Percentiles rank a stretch among this genome's conserved stretches.
phyloP scores from a whole-genome alignment of 1,140 invertebrate species.

The Zaprionus davidi region DNA sequence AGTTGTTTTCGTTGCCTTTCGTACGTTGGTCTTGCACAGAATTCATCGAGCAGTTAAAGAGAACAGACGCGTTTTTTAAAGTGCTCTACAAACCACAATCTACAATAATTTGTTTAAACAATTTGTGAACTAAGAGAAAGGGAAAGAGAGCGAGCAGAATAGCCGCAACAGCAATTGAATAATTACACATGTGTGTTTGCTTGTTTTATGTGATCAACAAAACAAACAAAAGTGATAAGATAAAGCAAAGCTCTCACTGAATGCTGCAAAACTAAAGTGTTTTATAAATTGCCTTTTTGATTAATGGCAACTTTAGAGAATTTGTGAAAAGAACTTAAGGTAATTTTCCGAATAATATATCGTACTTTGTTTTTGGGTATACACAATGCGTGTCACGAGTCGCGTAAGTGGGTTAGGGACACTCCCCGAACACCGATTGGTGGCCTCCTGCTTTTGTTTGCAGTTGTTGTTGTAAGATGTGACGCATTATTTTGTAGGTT shows the following conservation, averaged over 20 bases:
- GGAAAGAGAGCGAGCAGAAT: slow-evolving; percentile 7
- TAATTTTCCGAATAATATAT: slow-evolving; percentile 53
- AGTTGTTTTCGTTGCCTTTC: slow-evolving; percentile 46
- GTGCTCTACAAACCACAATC: slow-evolving; percentile 28
- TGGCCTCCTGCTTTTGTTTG: not conserved
- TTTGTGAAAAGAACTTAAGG: slow-evolving; percentile 38
- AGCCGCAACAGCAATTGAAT: slow-evolving; percentile 10
- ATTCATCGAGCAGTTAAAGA: slow-evolving; percentile 63
- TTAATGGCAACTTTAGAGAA: slow-evolving; percentile 5
- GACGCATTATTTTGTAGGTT: slow-evolving; percentile 41
- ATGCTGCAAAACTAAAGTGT: slow-evolving; percentile 37
- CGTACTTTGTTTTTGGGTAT: not conserved
- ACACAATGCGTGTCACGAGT: slow-evolving; percentile 32
- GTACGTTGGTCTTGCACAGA: slow-evolving; percentile 57
- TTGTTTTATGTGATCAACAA: slow-evolving; percentile 36
- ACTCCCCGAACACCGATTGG: slow-evolving; percentile 45
- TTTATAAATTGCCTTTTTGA: slow-evolving; percentile 14
- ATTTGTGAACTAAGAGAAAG: slow-evolving; percentile 42
- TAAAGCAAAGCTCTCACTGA: slow-evolving; percentile 21
- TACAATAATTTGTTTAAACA: slow-evolving; percentile 65
- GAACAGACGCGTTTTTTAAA: slow-evolving; percentile 62
- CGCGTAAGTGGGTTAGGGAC: slow-evolving; percentile 71
- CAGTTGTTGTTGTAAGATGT: slow-evolving; percentile 2
- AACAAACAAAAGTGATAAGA: slow-evolving; percentile 58
- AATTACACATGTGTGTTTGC: slow-evolving; percentile 10